Percentiles rank a stretch among this genome's conserved stretches.
Evolutionary conservation across 2,113 vertebrate species (phyloP).

Genomic region (Motacilla alba): DNA sequence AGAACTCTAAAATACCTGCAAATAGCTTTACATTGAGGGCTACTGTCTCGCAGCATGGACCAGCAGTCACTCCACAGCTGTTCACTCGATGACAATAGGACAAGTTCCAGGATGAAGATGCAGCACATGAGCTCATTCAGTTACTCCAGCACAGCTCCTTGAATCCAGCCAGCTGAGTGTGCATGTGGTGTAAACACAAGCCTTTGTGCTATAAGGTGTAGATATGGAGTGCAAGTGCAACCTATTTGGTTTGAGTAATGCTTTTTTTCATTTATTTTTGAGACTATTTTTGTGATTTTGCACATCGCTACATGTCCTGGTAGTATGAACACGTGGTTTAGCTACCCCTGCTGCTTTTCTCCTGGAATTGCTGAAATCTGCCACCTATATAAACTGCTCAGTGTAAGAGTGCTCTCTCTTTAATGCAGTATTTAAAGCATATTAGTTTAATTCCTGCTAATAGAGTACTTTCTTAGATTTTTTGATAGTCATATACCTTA

Average conservation of each 20-base stretch:
- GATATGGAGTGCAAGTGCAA: neutral
- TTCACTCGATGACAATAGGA: neutral
- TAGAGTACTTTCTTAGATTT: neutral
- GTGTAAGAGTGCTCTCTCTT: neutral
- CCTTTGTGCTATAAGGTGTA: neutral
- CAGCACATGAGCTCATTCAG: neutral
- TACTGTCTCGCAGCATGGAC: neutral
- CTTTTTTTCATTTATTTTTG: neutral
- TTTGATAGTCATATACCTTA: neutral
- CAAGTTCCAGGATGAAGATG: neutral
- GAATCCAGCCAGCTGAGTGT: neutral
- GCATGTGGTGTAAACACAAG: neutral
- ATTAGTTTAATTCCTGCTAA: neutral
- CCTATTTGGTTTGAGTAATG: neutral
- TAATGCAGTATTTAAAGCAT: neutral
- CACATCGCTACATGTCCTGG: accelerated
- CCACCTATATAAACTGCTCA: neutral
- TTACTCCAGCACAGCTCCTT: neutral
- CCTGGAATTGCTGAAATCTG: neutral
- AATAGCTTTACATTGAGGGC: neutral
- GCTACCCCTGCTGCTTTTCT: neutral
- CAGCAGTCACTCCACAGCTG: neutral
- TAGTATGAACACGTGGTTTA: accelerated
- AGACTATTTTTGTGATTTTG: accelerated
- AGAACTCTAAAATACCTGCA: neutral